A percentile compares a stretch with the other conserved stretches of the same genome.
Conservation (phyloP, 2,797 vertebrate species). For the Antennarius maculatus region DNA sequence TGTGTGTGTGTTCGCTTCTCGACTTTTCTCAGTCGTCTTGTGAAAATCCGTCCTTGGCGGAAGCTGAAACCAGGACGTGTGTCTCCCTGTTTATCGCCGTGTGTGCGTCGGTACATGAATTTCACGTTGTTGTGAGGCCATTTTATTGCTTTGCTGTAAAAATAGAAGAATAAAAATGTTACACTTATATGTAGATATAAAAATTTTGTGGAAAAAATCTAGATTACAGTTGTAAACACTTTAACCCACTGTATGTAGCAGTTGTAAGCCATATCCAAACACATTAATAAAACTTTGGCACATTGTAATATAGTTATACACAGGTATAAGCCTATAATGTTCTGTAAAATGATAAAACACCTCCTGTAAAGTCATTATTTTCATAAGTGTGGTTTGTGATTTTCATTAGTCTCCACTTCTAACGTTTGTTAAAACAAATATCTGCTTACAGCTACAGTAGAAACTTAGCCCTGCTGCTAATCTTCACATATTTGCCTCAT, state of each 20-base stretch:
- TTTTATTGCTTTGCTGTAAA: conserved; percentile 14
- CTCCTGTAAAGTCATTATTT: background rate
- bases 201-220: background rate
- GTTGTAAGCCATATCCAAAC: background rate
- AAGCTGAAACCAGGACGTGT: conserved; percentile 9
- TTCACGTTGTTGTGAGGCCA: background rate
- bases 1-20: background rate
- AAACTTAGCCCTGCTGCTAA: no score
- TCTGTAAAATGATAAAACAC: background rate
- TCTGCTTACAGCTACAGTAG: no score
- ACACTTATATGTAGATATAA: background rate
- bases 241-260: background rate
- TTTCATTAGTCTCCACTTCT: no score
- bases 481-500: no score
- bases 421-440: no score
- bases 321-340: background rate
- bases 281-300: background rate
- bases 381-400: background rate
- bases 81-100: conserved; percentile 3
- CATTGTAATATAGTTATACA: background rate
- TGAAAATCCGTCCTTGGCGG: background rate
- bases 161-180: background rate
- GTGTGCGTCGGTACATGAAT: conserved; percentile 8
- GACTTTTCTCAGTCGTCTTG: background rate
- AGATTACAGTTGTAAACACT: background rate